Conservation (phyloP, 2,113 vertebrate species). For the Octodon degus region DNA sequence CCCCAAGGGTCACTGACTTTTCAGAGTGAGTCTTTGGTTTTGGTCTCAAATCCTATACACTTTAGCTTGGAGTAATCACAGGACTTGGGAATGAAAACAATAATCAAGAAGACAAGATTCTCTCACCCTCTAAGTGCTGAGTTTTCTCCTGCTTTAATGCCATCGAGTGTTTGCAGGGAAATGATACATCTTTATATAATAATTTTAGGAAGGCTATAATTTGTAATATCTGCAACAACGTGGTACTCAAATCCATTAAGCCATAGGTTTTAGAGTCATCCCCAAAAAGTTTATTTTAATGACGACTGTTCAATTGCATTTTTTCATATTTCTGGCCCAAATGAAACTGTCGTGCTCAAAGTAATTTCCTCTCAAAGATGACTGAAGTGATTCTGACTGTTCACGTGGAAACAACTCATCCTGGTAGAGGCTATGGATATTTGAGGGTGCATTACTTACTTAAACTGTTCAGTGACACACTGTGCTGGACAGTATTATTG, state of each 20-base stretch:
- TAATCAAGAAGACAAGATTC: not conserved
- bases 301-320: not conserved
- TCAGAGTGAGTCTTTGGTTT: not conserved
- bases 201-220: conserved; percentile 27
- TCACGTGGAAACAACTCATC: not conserved
- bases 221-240: not conserved
- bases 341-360: not conserved
- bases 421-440: not conserved
- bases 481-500: not conserved
- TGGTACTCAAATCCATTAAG: not conserved
- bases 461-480: not conserved
- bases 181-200: not conserved
- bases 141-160: conserved; percentile 18
- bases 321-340: conserved; percentile 19
- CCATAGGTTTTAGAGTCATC: not conserved
- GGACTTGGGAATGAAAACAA: not conserved
- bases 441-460: not conserved
- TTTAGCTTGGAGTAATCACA: not conserved
- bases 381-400: not conserved
- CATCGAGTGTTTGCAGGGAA: not conserved
- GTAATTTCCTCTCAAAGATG: not conserved
- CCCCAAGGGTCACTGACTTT: not conserved
- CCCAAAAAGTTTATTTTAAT: conserved; percentile 17
- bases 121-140: not conserved
- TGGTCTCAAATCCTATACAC: not conserved